Conservation (phyloP, 2,888 invertebrate species). For the Drosophila anceps region DNA sequence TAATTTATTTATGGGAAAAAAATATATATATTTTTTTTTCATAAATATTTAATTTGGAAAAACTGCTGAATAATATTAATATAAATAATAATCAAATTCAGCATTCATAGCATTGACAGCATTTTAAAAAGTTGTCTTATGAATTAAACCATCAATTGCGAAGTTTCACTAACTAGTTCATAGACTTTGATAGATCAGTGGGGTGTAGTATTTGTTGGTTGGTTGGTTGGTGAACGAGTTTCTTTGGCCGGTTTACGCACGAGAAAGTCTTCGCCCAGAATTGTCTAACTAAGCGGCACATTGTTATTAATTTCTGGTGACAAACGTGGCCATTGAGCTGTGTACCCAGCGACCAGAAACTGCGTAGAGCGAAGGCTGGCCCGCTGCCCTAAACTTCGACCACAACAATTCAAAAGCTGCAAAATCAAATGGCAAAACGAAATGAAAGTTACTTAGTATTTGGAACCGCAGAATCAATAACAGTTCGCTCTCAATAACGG, state of each 20-base stretch:
- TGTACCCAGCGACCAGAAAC: constrained; percentile 65
- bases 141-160: not conserved
- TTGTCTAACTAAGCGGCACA: constrained; percentile 75
- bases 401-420: constrained; percentile 47
- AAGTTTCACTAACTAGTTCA: constrained; percentile 44
- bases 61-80: not conserved
- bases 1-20: no score
- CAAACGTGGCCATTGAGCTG: constrained; percentile 74
- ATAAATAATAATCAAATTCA: not conserved
- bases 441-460: constrained; percentile 69
- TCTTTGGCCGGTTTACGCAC: constrained; percentile 63
- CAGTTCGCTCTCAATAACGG: constrained; percentile 54
- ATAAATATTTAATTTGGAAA: constrained; percentile 1
- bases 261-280: constrained; percentile 70
- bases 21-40: no score
- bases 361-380: constrained; percentile 9
- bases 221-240: constrained; percentile 54
- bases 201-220: constrained; percentile 33
- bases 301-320: constrained; percentile 78
- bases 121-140: not conserved
- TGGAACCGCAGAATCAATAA: constrained; percentile 78
- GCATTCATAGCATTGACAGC: not conserved
- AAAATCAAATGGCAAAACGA: constrained; percentile 64
- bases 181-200: constrained; percentile 16
- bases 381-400: constrained; percentile 42